Base-by-base conservation (phyloP, 2,888 invertebrate genomes). In the Eristalinus sepulchralis region DNA sequence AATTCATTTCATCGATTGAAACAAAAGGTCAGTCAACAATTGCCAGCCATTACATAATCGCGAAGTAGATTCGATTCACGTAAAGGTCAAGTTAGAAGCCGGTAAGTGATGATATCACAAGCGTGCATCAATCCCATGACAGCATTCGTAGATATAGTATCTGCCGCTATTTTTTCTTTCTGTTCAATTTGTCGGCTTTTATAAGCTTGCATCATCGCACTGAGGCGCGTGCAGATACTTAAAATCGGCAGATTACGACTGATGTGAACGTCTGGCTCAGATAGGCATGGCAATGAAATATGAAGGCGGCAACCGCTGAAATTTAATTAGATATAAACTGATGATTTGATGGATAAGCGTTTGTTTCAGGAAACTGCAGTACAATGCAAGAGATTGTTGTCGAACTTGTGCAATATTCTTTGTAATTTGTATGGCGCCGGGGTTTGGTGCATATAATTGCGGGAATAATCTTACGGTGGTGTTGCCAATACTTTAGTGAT, bases 101-200 rank as follows among this genome's bases (percentile, higher is more conserved):
- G 27, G 66, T 47, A 66, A 24, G 10, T 27, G 47, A 47, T 53
- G 47, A 47, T 66, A 66, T 53, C 66, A 53, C 53, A 53, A n/a
- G 47, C 66, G 47, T 66, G 66, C 66, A 66, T 66, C 66, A 66
- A 66, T 66, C 66, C 31, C 47, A 53, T 68, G 68, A 8, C 68
- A 57, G 6, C 34, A 8, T 17, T 47, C 6, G 47, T 17, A 39
- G 39, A 39, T 39, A 39, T 39, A 20, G 47, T 17, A 47, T 47
- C 47, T 17, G 8, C 17, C 17, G 17, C 47, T 8, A 17, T 47
- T 47, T 39, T 36, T 2, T 8, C 6, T 39, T 47, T 17, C 47
- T 8, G 27, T 5, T 47, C 47, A 47, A 47, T 47, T 47, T 47
- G 47, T 47, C 47, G 17, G 47, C 47, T 17, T 17, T 47, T 47